Evolutionary conservation across 2,888 invertebrate genomes (phyloP).

Genomic region (Dione vanillae): DNA sequence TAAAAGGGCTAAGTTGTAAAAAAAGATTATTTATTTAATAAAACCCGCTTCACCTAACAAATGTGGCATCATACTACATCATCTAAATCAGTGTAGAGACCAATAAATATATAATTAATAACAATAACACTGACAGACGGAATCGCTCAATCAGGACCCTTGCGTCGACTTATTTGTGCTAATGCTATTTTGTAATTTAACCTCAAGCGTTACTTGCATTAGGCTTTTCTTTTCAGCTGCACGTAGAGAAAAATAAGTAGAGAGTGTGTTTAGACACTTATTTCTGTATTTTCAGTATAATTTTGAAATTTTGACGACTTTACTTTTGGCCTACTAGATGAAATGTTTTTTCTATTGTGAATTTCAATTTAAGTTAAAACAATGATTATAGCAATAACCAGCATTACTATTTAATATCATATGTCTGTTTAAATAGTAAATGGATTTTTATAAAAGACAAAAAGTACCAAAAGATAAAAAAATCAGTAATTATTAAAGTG

Average conservation of each 20-base stretch:
- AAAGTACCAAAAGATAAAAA: too few relatives aligned
- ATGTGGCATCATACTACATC: not conserved
- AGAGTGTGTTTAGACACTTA: too few relatives aligned
- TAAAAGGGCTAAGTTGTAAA: not conserved
- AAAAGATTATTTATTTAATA: not conserved
- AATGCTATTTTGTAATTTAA: conserved; percentile 25
- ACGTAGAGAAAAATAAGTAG: not conserved
- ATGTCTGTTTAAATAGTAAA: too few relatives aligned
- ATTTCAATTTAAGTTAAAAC: too few relatives aligned
- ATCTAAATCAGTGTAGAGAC: conserved; percentile 1
- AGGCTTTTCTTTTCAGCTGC: not conserved
- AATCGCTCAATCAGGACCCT: conserved; percentile 63
- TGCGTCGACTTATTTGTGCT: conserved; percentile 36
- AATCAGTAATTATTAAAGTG: too few relatives aligned
- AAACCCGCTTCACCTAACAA: not conserved
- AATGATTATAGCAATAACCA: too few relatives aligned
- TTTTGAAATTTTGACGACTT: too few relatives aligned
- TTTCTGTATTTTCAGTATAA: too few relatives aligned
- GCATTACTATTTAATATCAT: too few relatives aligned
- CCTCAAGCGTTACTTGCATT: not conserved
- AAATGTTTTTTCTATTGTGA: too few relatives aligned
- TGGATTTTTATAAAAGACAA: too few relatives aligned
- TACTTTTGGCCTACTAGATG: too few relatives aligned
- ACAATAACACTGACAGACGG: conserved; percentile 65
- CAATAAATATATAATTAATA: conserved; percentile 75